phyloP scores from a whole-genome alignment of 92 coral and sea anemone genomes.

The Porites lobata region DNA sequence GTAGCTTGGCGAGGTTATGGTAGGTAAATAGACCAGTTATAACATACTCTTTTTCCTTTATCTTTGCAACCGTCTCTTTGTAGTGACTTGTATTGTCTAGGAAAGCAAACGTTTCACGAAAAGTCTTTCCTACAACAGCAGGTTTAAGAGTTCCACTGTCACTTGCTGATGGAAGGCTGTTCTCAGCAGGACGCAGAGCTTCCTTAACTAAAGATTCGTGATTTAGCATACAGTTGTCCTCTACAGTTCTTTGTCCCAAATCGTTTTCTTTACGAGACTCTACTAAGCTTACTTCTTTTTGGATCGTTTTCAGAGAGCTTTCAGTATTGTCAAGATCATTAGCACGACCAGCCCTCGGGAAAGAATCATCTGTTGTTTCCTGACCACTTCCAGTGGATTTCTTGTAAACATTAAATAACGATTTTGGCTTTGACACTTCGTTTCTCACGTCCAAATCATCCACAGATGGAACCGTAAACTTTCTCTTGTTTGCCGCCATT shows the following conservation, averaged over 20 bases:
- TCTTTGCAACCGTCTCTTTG: constrained; percentile 85
- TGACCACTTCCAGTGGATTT: constrained; percentile 6
- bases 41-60: constrained; percentile 78
- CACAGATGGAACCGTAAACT: constrained; percentile 79
- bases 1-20: too few species aligned
- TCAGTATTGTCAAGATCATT: neutral
- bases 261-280: neutral
- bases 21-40: neutral
- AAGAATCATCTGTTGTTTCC: constrained; percentile 11
- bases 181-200: neutral
- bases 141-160: neutral
- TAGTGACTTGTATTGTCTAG: constrained; percentile 88
- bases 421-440: constrained; percentile 34
- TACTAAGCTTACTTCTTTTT: neutral
- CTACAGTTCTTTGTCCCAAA: neutral
- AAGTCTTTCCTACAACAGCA: constrained; percentile 72
- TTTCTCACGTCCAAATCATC: constrained; percentile 83
- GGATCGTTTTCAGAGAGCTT: too few species aligned
- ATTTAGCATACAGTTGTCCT: neutral
- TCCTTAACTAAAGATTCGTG: neutral
- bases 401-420: constrained; percentile 49
- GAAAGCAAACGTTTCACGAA: constrained; percentile 96
- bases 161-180: neutral
- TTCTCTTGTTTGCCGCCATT: constrained; percentile 79
- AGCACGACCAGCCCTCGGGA: neutral